A percentile compares a stretch with the other conserved stretches of the same genome.
phyloP scores from a whole-genome alignment of 2,888 invertebrate genomes.

The Nowickia ferox region DNA sequence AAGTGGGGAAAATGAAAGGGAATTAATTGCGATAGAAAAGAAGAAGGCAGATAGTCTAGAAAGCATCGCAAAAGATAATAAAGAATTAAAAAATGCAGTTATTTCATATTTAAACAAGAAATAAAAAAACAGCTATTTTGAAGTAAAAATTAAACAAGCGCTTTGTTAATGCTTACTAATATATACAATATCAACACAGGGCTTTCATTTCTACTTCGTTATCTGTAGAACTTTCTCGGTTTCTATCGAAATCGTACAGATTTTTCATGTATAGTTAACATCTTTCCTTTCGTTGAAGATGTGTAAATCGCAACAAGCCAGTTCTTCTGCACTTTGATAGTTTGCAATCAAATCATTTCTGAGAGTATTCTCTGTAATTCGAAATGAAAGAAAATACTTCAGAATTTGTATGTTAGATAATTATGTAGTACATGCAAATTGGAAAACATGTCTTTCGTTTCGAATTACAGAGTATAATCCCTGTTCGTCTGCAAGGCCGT shows the following conservation, averaged over 20 bases:
- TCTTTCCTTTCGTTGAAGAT: not conserved
- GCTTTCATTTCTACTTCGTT: too few relatives aligned
- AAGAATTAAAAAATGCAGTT: not conserved
- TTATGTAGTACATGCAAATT: too few relatives aligned
- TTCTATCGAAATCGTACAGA: not conserved
- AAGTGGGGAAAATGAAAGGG: slow-evolving; percentile 19
- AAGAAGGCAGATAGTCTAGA: not conserved
- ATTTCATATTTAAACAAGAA: slow-evolving; percentile 4
- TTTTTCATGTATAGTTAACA: not conserved
- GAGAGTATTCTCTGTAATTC: too few relatives aligned
- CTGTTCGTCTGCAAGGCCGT: too few relatives aligned
- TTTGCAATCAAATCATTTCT: too few relatives aligned
- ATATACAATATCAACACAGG: too few relatives aligned
- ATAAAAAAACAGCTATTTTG: not conserved
- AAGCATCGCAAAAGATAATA: not conserved
- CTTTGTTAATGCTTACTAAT: too few relatives aligned
- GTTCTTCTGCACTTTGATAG: too few relatives aligned
- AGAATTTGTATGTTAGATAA: too few relatives aligned
- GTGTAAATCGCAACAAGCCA: not conserved
- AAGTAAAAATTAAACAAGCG: not conserved
- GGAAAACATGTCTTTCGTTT: too few relatives aligned
- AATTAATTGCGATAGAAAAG: not conserved
- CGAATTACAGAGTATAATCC: too few relatives aligned
- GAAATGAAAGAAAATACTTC: too few relatives aligned
- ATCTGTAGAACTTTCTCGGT: not conserved